Conservation (phyloP, 2,888 invertebrate species). For the Chymomyza fuscimana region DNA sequence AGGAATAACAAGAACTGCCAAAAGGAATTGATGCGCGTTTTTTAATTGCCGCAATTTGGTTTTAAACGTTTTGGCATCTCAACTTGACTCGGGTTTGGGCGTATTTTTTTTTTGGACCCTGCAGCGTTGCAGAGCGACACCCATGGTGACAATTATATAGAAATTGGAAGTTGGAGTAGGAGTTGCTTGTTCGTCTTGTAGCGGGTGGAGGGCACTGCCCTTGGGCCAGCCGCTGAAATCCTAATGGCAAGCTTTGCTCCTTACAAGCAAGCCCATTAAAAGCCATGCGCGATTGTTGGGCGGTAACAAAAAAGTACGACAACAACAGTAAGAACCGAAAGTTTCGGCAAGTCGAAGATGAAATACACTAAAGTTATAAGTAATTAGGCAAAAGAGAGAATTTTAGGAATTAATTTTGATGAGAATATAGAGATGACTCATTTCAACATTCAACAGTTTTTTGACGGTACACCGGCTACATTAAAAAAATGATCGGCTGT, state of each 20-base stretch:
- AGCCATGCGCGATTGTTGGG: slow-evolving; percentile 20
- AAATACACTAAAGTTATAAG: neutral
- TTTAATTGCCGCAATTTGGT: slow-evolving; percentile 68
- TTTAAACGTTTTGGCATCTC: slow-evolving; percentile 65
- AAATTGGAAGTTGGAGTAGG: slow-evolving; percentile 35
- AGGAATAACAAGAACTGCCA: slow-evolving; percentile 1
- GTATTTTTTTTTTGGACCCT: neutral
- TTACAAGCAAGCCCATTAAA: slow-evolving; percentile 49
- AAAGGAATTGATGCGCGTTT: slow-evolving; percentile 39
- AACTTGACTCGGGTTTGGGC: slow-evolving; percentile 23
- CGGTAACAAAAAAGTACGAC: slow-evolving; percentile 4
- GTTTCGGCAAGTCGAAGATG: neutral
- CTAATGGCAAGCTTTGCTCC: slow-evolving; percentile 23
- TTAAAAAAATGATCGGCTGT: too few relatives aligned
- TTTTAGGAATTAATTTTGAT: too few relatives aligned
- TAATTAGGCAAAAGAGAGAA: too few relatives aligned
- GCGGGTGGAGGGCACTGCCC: slow-evolving; percentile 36
- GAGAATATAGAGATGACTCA: too few relatives aligned
- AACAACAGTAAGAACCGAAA: neutral
- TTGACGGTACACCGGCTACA: too few relatives aligned
- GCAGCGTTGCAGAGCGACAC: slow-evolving; percentile 56
- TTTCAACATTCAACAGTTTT: too few relatives aligned
- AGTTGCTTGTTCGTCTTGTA: neutral
- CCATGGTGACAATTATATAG: slow-evolving; percentile 76
- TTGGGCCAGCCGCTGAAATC: slow-evolving; percentile 28